Evolutionary conservation across 2,888 invertebrate genomes (phyloP).

Genomic region (Alloplasta piceator): DNA sequence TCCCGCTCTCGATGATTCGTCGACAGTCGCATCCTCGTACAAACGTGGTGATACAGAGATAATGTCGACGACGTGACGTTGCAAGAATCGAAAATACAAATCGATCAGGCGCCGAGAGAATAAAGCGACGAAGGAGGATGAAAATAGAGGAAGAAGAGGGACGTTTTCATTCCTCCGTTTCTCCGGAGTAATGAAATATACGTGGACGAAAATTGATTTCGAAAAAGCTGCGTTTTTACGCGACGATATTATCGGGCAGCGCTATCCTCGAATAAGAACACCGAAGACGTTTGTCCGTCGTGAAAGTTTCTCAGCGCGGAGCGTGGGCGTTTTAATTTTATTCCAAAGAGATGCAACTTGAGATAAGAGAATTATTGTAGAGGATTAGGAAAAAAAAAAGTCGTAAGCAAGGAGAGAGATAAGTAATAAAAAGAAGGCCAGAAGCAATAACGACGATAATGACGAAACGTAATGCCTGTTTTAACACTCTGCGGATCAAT

Average conservation of each 20-base stretch:
- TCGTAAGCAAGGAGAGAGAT: background rate
- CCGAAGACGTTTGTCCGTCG: background rate
- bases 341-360: background rate
- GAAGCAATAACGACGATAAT: background rate
- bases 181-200: background rate
- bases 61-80: constrained; percentile 12
- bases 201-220: background rate
- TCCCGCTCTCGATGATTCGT: constrained; percentile 21
- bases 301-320: background rate
- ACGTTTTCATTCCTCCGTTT: background rate
- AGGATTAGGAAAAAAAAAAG: background rate
- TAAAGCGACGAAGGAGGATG: constrained; percentile 11
- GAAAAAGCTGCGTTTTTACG: background rate
- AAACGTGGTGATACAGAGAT: background rate
- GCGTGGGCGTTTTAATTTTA: background rate
- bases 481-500: constrained; percentile 38
- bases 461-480: constrained; percentile 15
- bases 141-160: background rate
- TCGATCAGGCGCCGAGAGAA: constrained; percentile 29
- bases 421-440: constrained; percentile 3
- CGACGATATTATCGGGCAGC: background rate
- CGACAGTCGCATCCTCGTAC: constrained; percentile 26
- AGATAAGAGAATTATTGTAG: background rate
- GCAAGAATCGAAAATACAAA: constrained; percentile 45
- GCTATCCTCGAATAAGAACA: background rate